phyloP scores from a whole-genome alignment of 2,113 vertebrate species.

The Martes martes region DNA sequence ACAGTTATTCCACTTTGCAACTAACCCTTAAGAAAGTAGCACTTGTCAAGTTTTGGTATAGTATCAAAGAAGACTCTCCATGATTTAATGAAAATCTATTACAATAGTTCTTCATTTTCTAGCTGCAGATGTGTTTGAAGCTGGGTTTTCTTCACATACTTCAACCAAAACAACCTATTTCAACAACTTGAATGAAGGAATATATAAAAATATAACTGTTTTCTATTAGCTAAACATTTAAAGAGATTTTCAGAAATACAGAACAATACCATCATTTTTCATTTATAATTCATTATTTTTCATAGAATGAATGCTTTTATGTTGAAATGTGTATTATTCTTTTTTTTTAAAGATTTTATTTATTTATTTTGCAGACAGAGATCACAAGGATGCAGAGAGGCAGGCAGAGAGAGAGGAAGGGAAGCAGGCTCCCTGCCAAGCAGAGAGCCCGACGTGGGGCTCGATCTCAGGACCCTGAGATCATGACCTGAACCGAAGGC shows the following conservation, averaged over 20 bases:
- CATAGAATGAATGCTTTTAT: background rate
- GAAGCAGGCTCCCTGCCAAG: too few relatives aligned
- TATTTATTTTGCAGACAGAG: too few relatives aligned
- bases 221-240: background rate
- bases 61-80: background rate
- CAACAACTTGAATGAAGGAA: background rate
- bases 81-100: background rate
- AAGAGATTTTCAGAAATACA: background rate
- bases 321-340: background rate
- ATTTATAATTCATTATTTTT: background rate
- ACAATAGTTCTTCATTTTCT: background rate
- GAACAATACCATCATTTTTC: background rate
- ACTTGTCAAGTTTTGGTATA: background rate
- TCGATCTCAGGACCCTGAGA: too few relatives aligned
- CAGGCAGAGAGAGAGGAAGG: too few relatives aligned
- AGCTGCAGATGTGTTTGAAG: background rate
- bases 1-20: background rate
- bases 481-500: too few relatives aligned
- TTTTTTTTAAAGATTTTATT: too few relatives aligned
- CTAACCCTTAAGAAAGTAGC: background rate
- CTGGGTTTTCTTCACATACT: background rate
- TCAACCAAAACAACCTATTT: background rate
- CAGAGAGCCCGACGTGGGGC: too few relatives aligned
- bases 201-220: background rate
- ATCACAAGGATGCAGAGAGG: too few relatives aligned